Conservation (phyloP, 2,888 invertebrate genomes). For the Lycocerus yunnanus region DNA sequence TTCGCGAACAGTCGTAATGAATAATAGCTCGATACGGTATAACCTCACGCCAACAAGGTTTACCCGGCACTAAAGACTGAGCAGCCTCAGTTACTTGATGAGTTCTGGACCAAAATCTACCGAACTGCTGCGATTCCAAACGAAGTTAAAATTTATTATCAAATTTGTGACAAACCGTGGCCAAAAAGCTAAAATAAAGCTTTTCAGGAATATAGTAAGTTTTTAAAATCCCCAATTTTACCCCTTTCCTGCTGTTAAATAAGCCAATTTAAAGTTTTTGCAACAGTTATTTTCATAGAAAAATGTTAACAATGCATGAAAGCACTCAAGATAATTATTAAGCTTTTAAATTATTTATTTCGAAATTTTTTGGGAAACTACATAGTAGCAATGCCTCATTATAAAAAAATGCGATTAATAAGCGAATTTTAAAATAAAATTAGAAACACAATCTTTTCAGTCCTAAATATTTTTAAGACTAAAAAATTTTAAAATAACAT, state of each 20-base stretch:
- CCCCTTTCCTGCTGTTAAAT: background rate
- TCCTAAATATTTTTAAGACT: background rate
- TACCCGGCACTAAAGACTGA: conserved; percentile 20
- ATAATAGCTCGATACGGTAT: background rate
- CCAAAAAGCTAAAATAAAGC: conserved; percentile 12
- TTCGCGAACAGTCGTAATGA: background rate
- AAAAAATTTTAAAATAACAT: background rate
- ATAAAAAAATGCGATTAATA: background rate
- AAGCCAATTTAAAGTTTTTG: background rate
- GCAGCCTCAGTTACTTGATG: conserved; percentile 26
- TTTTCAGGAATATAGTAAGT: background rate
- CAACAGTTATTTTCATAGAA: background rate
- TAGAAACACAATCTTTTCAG: background rate
- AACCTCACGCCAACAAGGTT: conserved; percentile 4
- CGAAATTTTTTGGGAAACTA: background rate
- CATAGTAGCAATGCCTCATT: background rate
- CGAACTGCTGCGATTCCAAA: conserved; percentile 22
- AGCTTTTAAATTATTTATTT: background rate
- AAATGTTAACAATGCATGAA: background rate
- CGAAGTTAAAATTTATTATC: conserved; percentile 16
- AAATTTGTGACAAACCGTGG: conserved; percentile 3
- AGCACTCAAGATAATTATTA: background rate
- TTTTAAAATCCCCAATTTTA: background rate
- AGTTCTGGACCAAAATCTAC: conserved; percentile 26
- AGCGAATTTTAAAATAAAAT: background rate